Percentiles rank a stretch among this genome's conserved stretches.
Conservation (phyloP, 2,888 invertebrate genomes). For the Didymodactylos carnosus region DNA sequence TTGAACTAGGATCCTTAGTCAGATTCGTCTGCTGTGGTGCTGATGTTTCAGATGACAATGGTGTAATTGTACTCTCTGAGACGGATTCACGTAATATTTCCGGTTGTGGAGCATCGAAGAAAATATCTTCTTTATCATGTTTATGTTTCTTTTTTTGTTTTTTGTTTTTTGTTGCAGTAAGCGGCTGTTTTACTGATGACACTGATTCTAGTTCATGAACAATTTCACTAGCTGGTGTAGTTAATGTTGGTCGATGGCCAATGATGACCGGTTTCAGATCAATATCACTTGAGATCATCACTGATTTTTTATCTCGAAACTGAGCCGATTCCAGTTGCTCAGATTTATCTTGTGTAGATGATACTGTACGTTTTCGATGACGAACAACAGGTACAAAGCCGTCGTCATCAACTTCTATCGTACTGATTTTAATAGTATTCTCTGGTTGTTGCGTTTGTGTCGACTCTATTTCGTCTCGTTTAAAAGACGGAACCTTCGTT, state of each 20-base stretch:
- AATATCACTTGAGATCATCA: neutral
- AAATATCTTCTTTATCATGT: neutral
- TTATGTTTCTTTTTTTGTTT: neutral
- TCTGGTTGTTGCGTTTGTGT: neutral
- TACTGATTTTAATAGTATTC: too few relatives aligned
- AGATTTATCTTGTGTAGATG: neutral
- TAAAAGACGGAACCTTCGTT: too few relatives aligned
- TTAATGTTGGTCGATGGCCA: neutral
- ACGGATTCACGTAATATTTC: too few relatives aligned
- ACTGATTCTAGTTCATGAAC: neutral
- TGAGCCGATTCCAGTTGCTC: too few relatives aligned
- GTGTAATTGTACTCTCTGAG: too few relatives aligned
- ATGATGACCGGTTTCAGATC: neutral
- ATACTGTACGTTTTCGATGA: neutral
- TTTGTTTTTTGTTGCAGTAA: neutral
- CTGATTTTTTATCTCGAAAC: neutral
- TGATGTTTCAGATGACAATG: too few relatives aligned
- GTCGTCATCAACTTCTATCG: neutral
- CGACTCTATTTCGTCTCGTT: too few relatives aligned
- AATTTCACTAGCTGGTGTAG: neutral
- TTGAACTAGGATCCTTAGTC: too few relatives aligned
- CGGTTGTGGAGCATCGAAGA: neutral
- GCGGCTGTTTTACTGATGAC: too few relatives aligned
- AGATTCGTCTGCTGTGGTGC: too few relatives aligned
- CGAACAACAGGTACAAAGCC: neutral